Base-by-base conservation (phyloP, 2,797 vertebrate genomes). In the Sebastes vulpes region DNA sequence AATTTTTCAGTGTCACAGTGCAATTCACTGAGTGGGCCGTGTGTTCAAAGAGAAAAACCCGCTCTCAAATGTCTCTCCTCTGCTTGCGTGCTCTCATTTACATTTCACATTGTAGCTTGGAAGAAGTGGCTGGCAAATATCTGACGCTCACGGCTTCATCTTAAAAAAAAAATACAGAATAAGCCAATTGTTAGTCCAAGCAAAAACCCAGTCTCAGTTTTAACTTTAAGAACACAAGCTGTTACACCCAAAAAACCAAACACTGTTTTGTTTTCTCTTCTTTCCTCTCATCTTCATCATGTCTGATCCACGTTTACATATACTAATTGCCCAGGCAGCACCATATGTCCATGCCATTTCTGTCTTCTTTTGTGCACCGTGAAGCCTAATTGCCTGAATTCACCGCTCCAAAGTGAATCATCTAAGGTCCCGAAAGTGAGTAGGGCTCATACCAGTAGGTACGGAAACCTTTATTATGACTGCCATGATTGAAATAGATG, bases 221-320 rank as follows among this genome's bases (percentile, higher is more conserved):
- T 88, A 89, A 94, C 93, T 94, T 93, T 82, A 90, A 88, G 85
- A 94, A 91, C 90, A 93, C 91, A 93, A 92, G 93, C 87, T 91
- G 94, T 92, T 92, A 59, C 54, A 77, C 86, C 72, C 52, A 79
- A 85, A 93, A 93, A 86, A 63, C 2, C 53, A 85, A 88, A 86
- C 54, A 4, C 20, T 53, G 50, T 69, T 78, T 83, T 75, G 72
- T 83, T 83, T 70, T 82, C 88, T 42, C 12, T 42, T 20, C 75
- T 82, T 74, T 84, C 82, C 75, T 88, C 78, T 95, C 82, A 90
- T 93, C 90, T 88, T 90, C 73, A 87, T 76, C 84, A 91, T 85
- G 91, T 94, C 90, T 95, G 93, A 95, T 95, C 93, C 82, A 82
- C 85, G 77, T 93, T 95, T 94, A 94, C 88, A 92, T 82, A 95